phyloP scores from a whole-genome alignment of 1,140 invertebrate species.

The Sitophilus oryzae region DNA sequence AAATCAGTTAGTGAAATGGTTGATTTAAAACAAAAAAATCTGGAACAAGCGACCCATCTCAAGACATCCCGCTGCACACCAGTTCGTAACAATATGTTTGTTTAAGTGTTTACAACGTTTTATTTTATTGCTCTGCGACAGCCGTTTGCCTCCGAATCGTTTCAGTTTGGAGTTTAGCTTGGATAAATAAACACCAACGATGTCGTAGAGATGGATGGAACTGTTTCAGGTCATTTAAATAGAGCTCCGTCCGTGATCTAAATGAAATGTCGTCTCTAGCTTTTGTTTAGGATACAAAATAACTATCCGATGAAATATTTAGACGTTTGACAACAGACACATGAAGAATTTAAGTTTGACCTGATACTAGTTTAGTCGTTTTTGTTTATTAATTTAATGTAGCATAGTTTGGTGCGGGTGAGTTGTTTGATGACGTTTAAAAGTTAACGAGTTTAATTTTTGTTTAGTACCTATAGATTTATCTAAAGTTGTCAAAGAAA shows the following conservation, averaged over 20 bases:
- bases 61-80: background rate
- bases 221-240: background rate
- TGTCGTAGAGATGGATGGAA: background rate
- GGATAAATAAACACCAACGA: slow-evolving; percentile 16
- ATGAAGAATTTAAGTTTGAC: background rate
- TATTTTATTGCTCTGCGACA: slow-evolving; percentile 14
- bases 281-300: background rate
- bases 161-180: slow-evolving; percentile 3
- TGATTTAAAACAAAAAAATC: background rate
- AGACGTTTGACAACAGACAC: background rate
- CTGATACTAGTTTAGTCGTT: background rate
- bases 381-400: background rate
- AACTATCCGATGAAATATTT: background rate
- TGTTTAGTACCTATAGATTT: too few relatives aligned
- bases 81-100: slow-evolving; percentile 13
- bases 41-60: background rate
- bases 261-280: too few relatives aligned
- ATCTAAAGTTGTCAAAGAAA: too few relatives aligned
- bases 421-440: too few relatives aligned
- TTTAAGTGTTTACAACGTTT: slow-evolving; percentile 14
- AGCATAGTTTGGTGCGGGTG: too few relatives aligned
- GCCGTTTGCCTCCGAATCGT: slow-evolving; percentile 7
- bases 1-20: too few relatives aligned
- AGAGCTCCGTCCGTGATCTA: too few relatives aligned
- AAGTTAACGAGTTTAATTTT: too few relatives aligned